These are phyloP conservation scores for Chroicocephalus ridibundus DNA, from an alignment of 2,113 vertebrate species.

Conservation along the genomic window DNA sequence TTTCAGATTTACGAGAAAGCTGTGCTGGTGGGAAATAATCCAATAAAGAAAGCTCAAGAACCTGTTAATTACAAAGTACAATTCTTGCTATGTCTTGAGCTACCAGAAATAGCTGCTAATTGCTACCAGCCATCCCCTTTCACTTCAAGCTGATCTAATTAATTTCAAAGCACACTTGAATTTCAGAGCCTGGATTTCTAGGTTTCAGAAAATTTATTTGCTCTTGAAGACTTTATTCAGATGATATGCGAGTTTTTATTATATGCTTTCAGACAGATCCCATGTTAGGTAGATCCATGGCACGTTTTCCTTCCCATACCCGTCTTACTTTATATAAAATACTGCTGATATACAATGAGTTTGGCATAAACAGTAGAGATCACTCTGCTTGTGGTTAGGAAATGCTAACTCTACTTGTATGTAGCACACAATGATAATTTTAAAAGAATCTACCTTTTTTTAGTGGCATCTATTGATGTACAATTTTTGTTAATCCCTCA, in stretches of 20 bases:
- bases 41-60: conserved; percentile 22
- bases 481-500: background rate
- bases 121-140: conserved; percentile 12
- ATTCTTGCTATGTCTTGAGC: conserved; percentile 19
- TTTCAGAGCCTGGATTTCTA: background rate
- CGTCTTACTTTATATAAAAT: background rate
- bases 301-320: background rate
- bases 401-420: background rate
- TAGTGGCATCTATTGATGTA: background rate
- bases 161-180: conserved; percentile 8
- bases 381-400: background rate
- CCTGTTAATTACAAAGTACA: conserved; percentile 42
- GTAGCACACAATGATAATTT: background rate
- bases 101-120: conserved; percentile 50
- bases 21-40: conserved; percentile 43
- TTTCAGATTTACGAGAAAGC: conserved; percentile 40
- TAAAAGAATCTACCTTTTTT: background rate
- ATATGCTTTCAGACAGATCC: background rate
- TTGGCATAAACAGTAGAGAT: background rate
- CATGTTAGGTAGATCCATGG: background rate
- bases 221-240: background rate
- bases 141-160: conserved; percentile 21
- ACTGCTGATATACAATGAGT: background rate
- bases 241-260: too few relatives aligned
- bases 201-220: background rate